Percentiles rank a stretch among this genome's conserved stretches.
These are phyloP conservation scores for Ostrea denselamellosa DNA, from an alignment of 1,140 invertebrate genomes.

Conservation along the genomic window DNA sequence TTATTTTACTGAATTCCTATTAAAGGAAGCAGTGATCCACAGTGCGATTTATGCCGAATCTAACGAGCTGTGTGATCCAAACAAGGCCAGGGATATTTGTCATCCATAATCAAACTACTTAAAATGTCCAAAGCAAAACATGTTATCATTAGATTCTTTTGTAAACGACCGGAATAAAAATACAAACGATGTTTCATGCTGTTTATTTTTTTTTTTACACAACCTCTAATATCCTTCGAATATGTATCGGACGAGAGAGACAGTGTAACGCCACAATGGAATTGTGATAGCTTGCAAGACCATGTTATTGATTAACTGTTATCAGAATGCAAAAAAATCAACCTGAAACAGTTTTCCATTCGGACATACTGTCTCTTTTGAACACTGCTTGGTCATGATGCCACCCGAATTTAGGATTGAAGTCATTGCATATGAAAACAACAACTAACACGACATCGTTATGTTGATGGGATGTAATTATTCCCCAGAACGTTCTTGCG, in stretches of 20 bases:
- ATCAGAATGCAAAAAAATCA: no score
- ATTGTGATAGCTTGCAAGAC: background rate
- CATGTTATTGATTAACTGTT: background rate
- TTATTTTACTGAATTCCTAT: constrained; percentile 36
- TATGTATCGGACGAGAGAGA: no score
- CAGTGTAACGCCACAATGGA: background rate
- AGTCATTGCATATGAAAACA: no score
- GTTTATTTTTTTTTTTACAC: background rate
- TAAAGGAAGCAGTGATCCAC: background rate
- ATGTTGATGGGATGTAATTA: no score
- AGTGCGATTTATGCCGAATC: background rate
- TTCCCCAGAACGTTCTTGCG: no score
- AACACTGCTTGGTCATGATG: no score
- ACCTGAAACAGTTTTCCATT: no score
- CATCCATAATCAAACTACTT: constrained; percentile 23
- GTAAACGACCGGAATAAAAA: background rate
- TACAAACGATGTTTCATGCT: background rate
- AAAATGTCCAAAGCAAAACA: constrained; percentile 13
- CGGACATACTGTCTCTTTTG: no score
- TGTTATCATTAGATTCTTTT: background rate
- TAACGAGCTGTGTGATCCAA: constrained; percentile 25
- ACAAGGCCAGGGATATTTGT: constrained; percentile 24
- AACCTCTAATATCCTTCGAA: background rate
- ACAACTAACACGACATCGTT: no score
- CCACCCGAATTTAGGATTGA: no score